phyloP scores from a whole-genome alignment of 2,113 vertebrate genomes.

The Bambusicola thoracicus region DNA sequence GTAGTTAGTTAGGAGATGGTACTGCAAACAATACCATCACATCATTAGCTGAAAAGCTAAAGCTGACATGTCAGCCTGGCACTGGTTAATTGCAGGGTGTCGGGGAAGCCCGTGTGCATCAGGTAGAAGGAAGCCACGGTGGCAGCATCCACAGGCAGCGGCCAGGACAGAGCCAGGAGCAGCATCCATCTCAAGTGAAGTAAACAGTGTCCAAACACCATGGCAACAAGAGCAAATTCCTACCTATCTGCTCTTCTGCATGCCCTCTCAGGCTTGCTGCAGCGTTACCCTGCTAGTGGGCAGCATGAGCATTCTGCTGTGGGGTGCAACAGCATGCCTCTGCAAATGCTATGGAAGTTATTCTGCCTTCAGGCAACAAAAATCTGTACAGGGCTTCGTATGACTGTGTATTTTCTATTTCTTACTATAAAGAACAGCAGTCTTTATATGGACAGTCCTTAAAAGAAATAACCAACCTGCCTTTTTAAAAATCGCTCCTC shows the following conservation, averaged over 20 bases:
- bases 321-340: background rate
- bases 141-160: background rate
- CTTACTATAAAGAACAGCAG: background rate
- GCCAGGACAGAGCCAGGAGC: background rate
- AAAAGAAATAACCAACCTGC: background rate
- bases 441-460: background rate
- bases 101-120: background rate
- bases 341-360: background rate
- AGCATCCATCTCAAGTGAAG: background rate
- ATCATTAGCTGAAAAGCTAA: background rate
- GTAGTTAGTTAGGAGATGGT: too few species aligned
- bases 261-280: constrained; percentile 10
- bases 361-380: constrained; percentile 21
- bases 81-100: background rate
- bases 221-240: background rate
- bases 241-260: background rate
- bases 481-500: background rate
- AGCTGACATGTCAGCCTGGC: background rate
- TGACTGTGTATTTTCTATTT: background rate
- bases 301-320: background rate
- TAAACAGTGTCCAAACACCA: background rate
- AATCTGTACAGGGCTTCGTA: background rate
- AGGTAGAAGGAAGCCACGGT: background rate
- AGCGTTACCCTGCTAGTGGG: background rate
- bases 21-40: background rate